Evolutionary conservation across 2,113 vertebrate species (phyloP).

Genomic region (Odocoileus hemionus): DNA sequence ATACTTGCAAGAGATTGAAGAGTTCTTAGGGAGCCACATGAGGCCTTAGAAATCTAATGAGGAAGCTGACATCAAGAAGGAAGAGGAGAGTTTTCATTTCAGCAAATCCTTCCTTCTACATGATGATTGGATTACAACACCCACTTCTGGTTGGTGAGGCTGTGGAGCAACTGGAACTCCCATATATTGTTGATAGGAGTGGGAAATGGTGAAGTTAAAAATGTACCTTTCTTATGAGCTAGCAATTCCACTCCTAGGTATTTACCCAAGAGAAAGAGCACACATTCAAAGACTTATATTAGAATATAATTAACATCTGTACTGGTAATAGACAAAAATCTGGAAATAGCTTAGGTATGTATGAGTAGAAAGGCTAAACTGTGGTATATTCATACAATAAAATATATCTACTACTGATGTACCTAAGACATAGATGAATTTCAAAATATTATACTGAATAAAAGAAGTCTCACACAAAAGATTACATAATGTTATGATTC

Average conservation of each 20-base stretch:
- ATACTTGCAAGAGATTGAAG: background rate
- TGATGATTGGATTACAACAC: background rate
- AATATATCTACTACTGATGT: background rate
- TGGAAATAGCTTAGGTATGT: background rate
- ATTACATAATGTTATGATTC: background rate
- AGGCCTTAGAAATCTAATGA: background rate
- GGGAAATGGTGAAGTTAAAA: background rate
- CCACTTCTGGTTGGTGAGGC: background rate
- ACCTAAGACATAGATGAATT: background rate
- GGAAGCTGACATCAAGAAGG: background rate
- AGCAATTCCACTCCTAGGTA: background rate
- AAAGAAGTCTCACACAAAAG: conserved; percentile 6
- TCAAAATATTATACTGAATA: conserved; percentile 8
- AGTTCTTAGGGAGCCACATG: background rate
- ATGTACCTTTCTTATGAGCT: background rate
- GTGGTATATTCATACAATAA: background rate
- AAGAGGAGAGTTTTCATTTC: background rate
- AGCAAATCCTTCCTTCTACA: background rate
- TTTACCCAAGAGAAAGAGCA: conserved; percentile 4
- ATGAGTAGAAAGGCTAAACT: background rate
- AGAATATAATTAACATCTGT: background rate
- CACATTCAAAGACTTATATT: background rate
- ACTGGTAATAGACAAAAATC: background rate
- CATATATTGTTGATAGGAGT: background rate
- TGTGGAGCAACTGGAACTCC: background rate